Evolutionary conservation across 2,888 invertebrate genomes (phyloP), one percentile per base, ranked within the genome.

Genomic region (Lasius platythorax): DNA sequence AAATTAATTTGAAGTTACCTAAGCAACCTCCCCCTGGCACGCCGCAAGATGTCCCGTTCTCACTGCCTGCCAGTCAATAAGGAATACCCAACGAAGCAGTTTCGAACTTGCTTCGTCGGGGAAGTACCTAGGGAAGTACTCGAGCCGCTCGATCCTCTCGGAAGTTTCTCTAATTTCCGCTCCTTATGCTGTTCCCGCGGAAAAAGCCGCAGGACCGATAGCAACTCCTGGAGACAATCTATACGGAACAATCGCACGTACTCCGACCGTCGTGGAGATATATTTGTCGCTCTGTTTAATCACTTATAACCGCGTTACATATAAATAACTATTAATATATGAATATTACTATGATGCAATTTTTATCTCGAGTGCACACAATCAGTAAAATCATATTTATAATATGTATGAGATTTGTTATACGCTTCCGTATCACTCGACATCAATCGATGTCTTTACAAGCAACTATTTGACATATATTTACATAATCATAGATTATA

Each of bases 1-100:
- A 93, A 94, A 94, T 94, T 94, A 94, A 94, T 94, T 94, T 91
- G 91, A 92, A 93, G 93, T 93, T 93, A 92, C 92, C 91, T 92
- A 92, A 93, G 93, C 92, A 91, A 92, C 58, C 58, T 6, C 64
- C 68, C 72, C 23, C 33, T 86, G 73, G 76, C 89, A 87, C 85
- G 89, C 89, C 90, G 83, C 83, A 85, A 87, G 91, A 84, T 90
- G 82, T 83, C 91, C 88, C 88, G 87, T 91, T 91, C 91, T 91
- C 90, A 88, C 89, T 91, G 90, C 74, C 86, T 87, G 89, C 86
- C 92, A 94, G 94, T 94, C 94, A 94, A 93, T 94, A 93, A 93
- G 92, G 93, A 94, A 90, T 91, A 93, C 91, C 92, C 90, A 90
- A 87, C 92, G 90, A 92, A 92, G 93, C 93, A 94, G 92, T 94